Evolutionary conservation across 2,797 vertebrate species (phyloP), one percentile per base, ranked within the genome.

Genomic region (Siniperca undulata): DNA sequence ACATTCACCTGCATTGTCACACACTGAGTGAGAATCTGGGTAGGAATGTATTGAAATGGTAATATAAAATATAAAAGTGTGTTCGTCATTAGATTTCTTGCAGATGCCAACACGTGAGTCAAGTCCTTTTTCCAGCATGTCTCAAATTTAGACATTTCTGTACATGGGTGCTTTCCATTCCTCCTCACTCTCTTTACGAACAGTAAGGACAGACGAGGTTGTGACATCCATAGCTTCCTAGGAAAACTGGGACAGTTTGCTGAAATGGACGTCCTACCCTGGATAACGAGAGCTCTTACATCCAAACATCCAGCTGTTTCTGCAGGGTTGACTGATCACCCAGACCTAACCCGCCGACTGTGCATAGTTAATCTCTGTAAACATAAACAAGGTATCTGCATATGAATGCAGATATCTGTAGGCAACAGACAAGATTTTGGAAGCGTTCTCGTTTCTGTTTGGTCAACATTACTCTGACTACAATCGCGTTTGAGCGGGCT

Each of bases 261-360:
- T 36, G 62, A 67, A 53, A n/a, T 20, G 38, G n/a, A 66, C 12
- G n/a, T 40, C 19, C 71, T 27, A 40, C 77, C 50, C 48, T 69
- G 56, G 14, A 36, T 56, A 66, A 34, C 1, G 7, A 61, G 17
- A 69, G 55, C 44, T 40, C 27, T 59, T 14, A 24, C 30, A 36
- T 38, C 22, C 7, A 7, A 42, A 12, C 76, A 55, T 46, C 36
- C 67, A 64, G 58, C 58, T 69, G 65, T 22, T 40, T 34, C 46
- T 68, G 62, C 27, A 17, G 40, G 13, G 5, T 1, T 30, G 74
- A 52, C 34, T 2, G 0, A 12, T 60, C 65, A 77, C 22, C 74
- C 74, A 38, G 44, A 30, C 27, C 27, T 27, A 27, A 27, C 27
- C 27, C 27, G 27, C 27, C 27, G 27, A 27, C 30, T 30, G 30